A percentile compares a stretch with the other conserved stretches of the same genome.
Conservation (phyloP, 2,888 invertebrate genomes). For the Dinocampus coccinellae region DNA sequence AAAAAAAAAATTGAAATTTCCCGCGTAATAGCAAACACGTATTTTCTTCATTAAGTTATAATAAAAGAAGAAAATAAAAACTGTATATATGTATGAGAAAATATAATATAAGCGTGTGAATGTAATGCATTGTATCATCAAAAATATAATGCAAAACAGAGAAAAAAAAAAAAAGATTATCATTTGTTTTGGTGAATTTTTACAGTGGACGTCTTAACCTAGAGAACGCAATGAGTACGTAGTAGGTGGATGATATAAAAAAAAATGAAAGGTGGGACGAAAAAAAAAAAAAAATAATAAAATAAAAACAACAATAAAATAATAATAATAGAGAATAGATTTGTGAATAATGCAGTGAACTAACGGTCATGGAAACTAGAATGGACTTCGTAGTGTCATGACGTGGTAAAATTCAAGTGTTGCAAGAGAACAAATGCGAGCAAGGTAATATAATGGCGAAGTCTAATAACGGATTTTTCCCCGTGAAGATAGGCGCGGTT, state of each 20-base stretch:
- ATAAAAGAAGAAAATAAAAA: too few species aligned
- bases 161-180: background rate
- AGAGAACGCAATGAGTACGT: background rate
- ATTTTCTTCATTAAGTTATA: too few species aligned
- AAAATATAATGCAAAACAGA: background rate
- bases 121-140: too few species aligned
- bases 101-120: too few species aligned
- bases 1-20: too few species aligned
- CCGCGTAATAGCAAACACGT: too few species aligned
- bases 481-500: slow-evolving; percentile 34
- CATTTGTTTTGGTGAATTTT: background rate
- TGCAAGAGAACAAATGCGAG: slow-evolving; percentile 25
- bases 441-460: slow-evolving; percentile 14
- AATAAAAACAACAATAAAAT: slow-evolving; percentile 3
- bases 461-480: slow-evolving; percentile 23
- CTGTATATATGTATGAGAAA: too few species aligned
- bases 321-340: slow-evolving; percentile 26
- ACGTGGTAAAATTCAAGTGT: background rate
- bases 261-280: background rate
- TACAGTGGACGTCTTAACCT: background rate
- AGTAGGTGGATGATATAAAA: background rate
- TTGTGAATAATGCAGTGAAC: slow-evolving; percentile 38
- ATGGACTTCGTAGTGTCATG: slow-evolving; percentile 27
- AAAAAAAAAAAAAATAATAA: background rate
- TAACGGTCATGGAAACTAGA: slow-evolving; percentile 37